Conservation (phyloP, 2,888 invertebrate species). For the Crossocerus cetratus region DNA sequence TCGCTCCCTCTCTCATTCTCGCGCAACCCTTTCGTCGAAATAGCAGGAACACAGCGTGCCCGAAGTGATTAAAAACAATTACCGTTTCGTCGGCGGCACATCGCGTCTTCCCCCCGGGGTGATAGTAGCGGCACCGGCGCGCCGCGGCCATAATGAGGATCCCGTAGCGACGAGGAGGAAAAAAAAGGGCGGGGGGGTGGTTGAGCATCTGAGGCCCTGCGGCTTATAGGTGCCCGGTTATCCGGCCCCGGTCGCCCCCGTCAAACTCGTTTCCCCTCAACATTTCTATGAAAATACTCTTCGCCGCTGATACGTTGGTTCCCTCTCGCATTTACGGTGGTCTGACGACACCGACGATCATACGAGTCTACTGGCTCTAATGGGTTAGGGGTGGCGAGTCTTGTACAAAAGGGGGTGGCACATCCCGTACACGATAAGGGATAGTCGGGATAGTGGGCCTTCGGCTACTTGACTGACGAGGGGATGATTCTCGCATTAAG, state of each 20-base stretch:
- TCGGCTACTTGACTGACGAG: slow-evolving; percentile 44
- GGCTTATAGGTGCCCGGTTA: slow-evolving; percentile 64
- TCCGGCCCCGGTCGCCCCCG: slow-evolving; percentile 16
- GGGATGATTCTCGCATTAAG: slow-evolving; percentile 53
- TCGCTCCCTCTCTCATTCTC: slow-evolving; percentile 28
- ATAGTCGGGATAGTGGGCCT: slow-evolving; percentile 21
- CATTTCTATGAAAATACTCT: slow-evolving; percentile 70
- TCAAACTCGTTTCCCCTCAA: slow-evolving; percentile 64
- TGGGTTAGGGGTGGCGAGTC: slow-evolving; percentile 35
- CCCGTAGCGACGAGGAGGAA: slow-evolving; percentile 39
- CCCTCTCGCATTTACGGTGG: slow-evolving; percentile 40
- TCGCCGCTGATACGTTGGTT: too few relatives aligned
- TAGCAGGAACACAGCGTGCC: slow-evolving; percentile 57
- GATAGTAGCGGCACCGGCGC: slow-evolving; percentile 28
- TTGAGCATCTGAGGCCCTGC: slow-evolving; percentile 66
- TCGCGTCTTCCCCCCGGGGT: slow-evolving; percentile 13
- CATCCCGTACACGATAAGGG: slow-evolving; percentile 40
- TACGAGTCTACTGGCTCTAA: slow-evolving; percentile 45
- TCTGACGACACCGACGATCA: slow-evolving; percentile 40
- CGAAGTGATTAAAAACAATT: slow-evolving; percentile 75
- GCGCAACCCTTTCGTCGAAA: slow-evolving; percentile 46
- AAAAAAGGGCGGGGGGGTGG: slow-evolving; percentile 40
- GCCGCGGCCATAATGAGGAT: slow-evolving; percentile 63
- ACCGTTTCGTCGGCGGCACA: slow-evolving; percentile 66
- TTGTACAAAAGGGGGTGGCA: background rate